A percentile compares a stretch with the other conserved stretches of the same genome.
Conservation (phyloP, 2,113 vertebrate genomes). For the Paradoxurus hermaphroditus region DNA sequence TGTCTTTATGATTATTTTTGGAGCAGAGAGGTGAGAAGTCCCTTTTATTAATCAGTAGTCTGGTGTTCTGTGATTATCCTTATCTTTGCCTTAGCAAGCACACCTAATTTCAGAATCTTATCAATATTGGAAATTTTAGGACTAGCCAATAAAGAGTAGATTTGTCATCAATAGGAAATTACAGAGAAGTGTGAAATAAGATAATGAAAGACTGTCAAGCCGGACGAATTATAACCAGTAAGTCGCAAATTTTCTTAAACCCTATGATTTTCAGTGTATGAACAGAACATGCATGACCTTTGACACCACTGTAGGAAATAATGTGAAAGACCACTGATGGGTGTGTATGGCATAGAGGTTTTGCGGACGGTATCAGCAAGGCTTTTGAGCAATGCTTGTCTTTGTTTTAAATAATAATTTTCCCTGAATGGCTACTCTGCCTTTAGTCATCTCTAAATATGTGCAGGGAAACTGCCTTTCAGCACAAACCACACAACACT, state of each 20-base stretch:
- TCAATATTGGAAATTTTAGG: background rate
- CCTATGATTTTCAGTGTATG: background rate
- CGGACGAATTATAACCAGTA: background rate
- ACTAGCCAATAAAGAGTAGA: background rate
- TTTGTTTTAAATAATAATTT: background rate
- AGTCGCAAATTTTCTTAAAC: background rate
- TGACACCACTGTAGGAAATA: background rate
- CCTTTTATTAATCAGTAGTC: background rate
- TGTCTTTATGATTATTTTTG: background rate
- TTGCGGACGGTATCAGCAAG: background rate
- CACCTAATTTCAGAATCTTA: slow-evolving; percentile 6
- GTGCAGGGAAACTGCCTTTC: background rate
- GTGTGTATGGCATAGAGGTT: background rate
- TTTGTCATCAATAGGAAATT: background rate
- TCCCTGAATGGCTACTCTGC: background rate
- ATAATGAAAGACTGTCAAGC: background rate
- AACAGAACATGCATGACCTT: background rate
- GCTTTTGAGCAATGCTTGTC: background rate
- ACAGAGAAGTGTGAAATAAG: background rate
- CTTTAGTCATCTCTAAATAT: background rate
- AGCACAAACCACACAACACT: background rate
- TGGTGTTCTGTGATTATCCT: background rate
- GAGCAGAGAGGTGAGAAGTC: background rate
- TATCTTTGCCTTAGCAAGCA: background rate
- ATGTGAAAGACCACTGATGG: background rate